Conservation (phyloP, 2,888 invertebrate species). For the Helicoverpa assulta region DNA sequence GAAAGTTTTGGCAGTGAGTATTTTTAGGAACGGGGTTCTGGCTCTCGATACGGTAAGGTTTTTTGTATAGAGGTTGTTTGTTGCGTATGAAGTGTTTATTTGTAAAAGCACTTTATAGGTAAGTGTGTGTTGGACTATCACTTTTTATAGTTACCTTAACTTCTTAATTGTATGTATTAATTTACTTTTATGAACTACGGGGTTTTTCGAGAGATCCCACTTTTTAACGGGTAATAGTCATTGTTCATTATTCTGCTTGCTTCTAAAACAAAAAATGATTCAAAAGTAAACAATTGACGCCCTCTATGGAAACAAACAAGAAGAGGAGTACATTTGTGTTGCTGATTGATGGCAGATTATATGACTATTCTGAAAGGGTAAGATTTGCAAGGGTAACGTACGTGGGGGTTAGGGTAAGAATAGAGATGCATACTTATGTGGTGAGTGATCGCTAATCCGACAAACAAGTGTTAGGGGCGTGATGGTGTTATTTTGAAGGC, state of each 20-base stretch:
- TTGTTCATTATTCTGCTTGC: too few relatives aligned
- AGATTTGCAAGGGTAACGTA: conserved; percentile 25
- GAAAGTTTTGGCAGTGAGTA: conserved; percentile 19
- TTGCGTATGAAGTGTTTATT: neutral
- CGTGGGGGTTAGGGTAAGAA: conserved; percentile 13
- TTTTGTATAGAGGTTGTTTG: neutral
- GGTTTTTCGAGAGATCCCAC: too few relatives aligned
- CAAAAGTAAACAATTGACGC: neutral
- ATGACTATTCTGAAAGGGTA: conserved; percentile 33
- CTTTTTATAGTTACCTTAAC: too few relatives aligned
- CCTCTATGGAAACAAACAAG: neutral
- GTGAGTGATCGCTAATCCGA: conserved; percentile 20
- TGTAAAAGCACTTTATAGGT: neutral
- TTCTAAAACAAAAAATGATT: neutral
- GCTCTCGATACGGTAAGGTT: neutral
- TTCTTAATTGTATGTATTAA: too few relatives aligned
- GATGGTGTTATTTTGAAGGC: neutral
- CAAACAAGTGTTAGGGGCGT: neutral
- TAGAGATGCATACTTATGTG: neutral
- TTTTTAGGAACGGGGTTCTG: conserved; percentile 7
- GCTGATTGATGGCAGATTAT: conserved; percentile 48
- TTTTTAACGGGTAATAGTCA: too few relatives aligned
- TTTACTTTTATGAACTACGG: too few relatives aligned
- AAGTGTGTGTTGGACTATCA: too few relatives aligned
- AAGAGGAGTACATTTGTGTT: conserved; percentile 33